phyloP scores from a whole-genome alignment of 2,113 vertebrate genomes.

The Isichthys henryi region DNA sequence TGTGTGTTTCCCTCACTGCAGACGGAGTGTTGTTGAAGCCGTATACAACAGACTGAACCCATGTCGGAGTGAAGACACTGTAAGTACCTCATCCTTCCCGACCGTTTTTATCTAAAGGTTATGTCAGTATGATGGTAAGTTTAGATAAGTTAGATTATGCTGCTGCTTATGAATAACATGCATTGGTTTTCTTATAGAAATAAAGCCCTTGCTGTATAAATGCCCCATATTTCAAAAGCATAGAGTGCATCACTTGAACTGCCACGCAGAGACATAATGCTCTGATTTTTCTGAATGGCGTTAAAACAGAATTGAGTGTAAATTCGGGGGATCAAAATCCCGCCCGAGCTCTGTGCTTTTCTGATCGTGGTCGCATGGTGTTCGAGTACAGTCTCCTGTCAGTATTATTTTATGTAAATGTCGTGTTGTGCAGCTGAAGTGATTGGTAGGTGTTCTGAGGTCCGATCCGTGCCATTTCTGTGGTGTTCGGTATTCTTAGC shows the following conservation, averaged over 20 bases:
- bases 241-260: neutral
- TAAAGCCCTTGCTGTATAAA: neutral
- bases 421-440: neutral
- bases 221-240: neutral
- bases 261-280: neutral
- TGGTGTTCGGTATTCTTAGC: neutral
- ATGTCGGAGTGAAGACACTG: constrained; percentile 95
- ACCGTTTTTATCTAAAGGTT: constrained; percentile 2
- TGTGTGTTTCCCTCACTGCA: constrained; percentile 41
- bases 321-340: neutral
- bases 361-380: neutral
- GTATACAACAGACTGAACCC: constrained; percentile 99
- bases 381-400: neutral
- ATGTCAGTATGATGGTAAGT: neutral
- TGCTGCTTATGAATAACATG: neutral
- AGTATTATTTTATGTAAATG: neutral
- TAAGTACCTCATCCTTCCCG: constrained; percentile 65
- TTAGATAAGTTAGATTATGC: neutral
- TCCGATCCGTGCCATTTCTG: neutral
- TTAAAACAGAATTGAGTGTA: neutral
- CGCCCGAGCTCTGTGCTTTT: neutral
- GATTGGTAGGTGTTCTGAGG: neutral
- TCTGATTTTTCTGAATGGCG: neutral
- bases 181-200: neutral
- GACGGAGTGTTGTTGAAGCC: constrained; percentile 96